Evolutionary conservation across 2,797 vertebrate species (phyloP).

Genomic region (Onychomys arenicola): DNA sequence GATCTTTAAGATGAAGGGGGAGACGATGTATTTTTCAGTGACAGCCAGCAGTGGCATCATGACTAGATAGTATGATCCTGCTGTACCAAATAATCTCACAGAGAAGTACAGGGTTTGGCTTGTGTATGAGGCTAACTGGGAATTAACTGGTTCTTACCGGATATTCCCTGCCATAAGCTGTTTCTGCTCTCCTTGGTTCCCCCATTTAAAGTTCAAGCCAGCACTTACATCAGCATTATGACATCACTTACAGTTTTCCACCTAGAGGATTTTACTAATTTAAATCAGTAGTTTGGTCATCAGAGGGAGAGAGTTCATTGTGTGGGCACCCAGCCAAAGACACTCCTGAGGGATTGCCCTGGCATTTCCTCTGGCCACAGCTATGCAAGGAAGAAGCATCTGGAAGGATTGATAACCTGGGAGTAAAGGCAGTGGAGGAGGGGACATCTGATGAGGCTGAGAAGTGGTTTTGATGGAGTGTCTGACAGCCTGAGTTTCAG

Average conservation of each 20-base stretch:
- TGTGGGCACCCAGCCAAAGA: constrained; percentile 33
- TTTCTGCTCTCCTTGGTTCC: constrained; percentile 52
- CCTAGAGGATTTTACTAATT: constrained; percentile 64
- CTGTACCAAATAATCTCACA: neutral
- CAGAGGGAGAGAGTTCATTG: constrained; percentile 54
- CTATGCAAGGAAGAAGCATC: constrained; percentile 20
- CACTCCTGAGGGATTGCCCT: constrained; percentile 27
- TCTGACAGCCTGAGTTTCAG: neutral
- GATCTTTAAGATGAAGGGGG: neutral
- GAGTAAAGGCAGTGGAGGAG: neutral
- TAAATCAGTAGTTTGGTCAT: constrained; percentile 69
- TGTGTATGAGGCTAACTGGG: constrained; percentile 35
- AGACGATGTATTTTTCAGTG: neutral
- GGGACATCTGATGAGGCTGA: neutral
- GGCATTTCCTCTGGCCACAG: constrained; percentile 48
- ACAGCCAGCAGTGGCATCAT: constrained; percentile 30
- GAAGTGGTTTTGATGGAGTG: neutral
- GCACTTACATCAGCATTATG: constrained; percentile 66
- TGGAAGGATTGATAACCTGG: neutral
- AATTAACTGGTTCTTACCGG: constrained; percentile 44
- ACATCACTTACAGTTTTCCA: constrained; percentile 44
- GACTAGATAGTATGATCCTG: neutral
- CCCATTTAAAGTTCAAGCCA: constrained; percentile 63
- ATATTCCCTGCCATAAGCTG: constrained; percentile 61
- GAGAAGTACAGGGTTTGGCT: constrained; percentile 25